A percentile compares a stretch with the other conserved stretches of the same genome.
Evolutionary conservation across 2,888 invertebrate species (phyloP).

Genomic region (Podabrus alpinus): DNA sequence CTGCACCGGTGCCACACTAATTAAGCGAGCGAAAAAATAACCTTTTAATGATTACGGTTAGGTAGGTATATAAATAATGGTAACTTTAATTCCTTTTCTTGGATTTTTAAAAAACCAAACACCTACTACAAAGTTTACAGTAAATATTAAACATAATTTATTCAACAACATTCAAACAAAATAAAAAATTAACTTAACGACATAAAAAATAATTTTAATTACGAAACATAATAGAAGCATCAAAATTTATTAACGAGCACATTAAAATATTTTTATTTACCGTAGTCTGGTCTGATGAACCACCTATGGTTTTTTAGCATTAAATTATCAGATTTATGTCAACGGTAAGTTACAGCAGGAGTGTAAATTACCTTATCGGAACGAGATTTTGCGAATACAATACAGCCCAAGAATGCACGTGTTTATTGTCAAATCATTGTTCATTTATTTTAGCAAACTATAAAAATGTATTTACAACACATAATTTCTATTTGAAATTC

Average conservation of each 20-base stretch:
- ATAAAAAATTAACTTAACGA: not conserved
- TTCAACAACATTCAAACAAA: not conserved
- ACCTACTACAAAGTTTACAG: not conserved
- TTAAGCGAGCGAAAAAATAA: not conserved
- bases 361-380: conserved; percentile 42
- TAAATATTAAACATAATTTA: not conserved
- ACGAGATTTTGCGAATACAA: conserved; percentile 21
- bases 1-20: not conserved
- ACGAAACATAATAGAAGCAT: conserved; percentile 22
- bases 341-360: conserved; percentile 38
- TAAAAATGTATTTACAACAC: not conserved
- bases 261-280: conserved; percentile 15
- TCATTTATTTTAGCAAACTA: conserved; percentile 7
- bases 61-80: not conserved
- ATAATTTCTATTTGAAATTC: too few species aligned
- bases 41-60: not conserved
- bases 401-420: conserved; percentile 20
- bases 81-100: not conserved
- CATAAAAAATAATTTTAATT: conserved; percentile 15
- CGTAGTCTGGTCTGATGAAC: conserved; percentile 39
- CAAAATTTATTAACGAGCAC: conserved; percentile 22
- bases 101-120: not conserved
- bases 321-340: conserved; percentile 45
- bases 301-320: conserved; percentile 39
- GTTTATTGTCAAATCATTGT: conserved; percentile 27